Evolutionary conservation across 2,797 vertebrate genomes (phyloP).

Genomic region (Clarias fuscus): DNA sequence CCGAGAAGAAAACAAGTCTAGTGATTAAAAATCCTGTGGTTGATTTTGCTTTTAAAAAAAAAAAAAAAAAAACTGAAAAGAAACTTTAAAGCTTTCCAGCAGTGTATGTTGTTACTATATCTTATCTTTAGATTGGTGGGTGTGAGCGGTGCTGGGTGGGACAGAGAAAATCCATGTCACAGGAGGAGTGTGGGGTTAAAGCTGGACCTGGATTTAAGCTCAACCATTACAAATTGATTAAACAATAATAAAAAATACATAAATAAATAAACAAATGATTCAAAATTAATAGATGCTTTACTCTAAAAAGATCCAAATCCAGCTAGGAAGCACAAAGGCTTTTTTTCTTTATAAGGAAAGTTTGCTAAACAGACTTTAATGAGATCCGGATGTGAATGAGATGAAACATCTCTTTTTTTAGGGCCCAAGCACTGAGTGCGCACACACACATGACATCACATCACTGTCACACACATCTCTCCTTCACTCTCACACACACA

Average conservation of each 20-base stretch:
- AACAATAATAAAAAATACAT: too few species aligned
- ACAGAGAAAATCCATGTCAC: neutral
- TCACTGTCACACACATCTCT: too few species aligned
- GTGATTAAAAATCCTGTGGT: slow-evolving; percentile 24
- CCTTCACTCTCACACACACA: too few species aligned
- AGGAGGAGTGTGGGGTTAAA: neutral
- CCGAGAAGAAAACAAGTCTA: slow-evolving; percentile 39
- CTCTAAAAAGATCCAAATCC: neutral
- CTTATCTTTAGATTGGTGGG: slow-evolving; percentile 40
- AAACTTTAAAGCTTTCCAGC: neutral
- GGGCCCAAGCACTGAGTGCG: too few species aligned
- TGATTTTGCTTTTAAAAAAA: neutral
- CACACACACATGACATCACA: too few species aligned
- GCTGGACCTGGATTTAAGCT: neutral
- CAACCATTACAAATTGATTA: neutral
- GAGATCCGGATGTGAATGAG: too few species aligned
- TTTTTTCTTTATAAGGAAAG: neutral
- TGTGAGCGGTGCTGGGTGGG: neutral
- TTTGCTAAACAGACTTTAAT: neutral
- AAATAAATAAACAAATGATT: neutral
- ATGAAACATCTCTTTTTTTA: neutral
- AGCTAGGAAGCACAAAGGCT: neutral
- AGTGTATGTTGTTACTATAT: neutral
- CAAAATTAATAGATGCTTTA: neutral
- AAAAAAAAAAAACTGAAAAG: neutral